Evolutionary conservation across 1,140 invertebrate species (phyloP).

Genomic region (Musca vetustissima): DNA sequence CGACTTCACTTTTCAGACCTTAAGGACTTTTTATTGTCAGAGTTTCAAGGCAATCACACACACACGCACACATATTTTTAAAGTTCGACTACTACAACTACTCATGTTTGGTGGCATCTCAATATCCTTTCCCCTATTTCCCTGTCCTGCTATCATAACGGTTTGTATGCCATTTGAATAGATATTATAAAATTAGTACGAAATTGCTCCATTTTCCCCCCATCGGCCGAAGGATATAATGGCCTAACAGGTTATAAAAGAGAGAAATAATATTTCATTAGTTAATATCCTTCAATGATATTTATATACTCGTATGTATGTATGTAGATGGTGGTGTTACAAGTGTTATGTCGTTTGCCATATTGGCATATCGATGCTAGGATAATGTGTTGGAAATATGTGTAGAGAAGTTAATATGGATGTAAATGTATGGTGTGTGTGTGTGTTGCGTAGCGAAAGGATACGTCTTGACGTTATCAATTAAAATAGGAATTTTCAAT

Average conservation of each 20-base stretch:
- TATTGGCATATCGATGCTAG: no score
- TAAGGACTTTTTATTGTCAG: background rate
- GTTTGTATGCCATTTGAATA: slow-evolving; percentile 33
- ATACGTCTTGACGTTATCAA: no score
- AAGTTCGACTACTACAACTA: background rate
- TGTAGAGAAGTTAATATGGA: no score
- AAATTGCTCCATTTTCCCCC: slow-evolving; percentile 32
- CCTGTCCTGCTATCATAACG: background rate
- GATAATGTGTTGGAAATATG: no score
- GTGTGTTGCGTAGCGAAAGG: no score
- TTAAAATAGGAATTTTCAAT: slow-evolving; percentile 6
- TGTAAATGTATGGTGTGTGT: no score
- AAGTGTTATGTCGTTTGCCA: no score
- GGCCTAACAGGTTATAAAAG: background rate
- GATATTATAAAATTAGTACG: slow-evolving; percentile 54
- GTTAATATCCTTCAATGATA: slow-evolving; percentile 1
- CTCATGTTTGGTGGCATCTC: background rate
- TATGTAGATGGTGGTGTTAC: background rate
- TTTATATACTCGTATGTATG: background rate
- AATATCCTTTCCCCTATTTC: background rate
- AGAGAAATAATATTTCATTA: slow-evolving; percentile 18
- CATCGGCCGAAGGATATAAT: background rate
- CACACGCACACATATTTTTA: background rate
- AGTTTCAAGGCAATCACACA: no score
- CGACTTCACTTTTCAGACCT: background rate